Percentiles rank a stretch among this genome's conserved stretches.
Conservation (phyloP, 1,140 invertebrate genomes). For the Achroia grisella region DNA sequence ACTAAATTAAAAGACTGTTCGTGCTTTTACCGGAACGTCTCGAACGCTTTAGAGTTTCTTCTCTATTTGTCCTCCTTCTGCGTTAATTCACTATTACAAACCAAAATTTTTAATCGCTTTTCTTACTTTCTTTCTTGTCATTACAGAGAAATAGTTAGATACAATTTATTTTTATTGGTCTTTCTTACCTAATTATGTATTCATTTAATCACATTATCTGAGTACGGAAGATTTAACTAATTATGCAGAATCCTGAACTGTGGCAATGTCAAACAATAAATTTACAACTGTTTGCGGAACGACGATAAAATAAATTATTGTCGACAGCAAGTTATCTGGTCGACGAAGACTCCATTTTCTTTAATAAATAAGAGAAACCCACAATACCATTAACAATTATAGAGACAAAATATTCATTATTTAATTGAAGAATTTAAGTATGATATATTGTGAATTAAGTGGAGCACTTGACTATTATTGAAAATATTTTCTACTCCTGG, state of each 20-base stretch:
- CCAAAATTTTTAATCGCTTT: constrained; percentile 8
- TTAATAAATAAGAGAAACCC: too few species aligned
- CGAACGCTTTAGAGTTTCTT: constrained; percentile 27
- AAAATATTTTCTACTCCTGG: too few species aligned
- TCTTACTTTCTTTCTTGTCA: constrained; percentile 4
- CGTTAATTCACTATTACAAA: constrained; percentile 27
- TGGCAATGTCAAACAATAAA: constrained; percentile 58
- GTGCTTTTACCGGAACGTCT: constrained; percentile 55
- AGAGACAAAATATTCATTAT: too few species aligned
- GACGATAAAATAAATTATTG: constrained; percentile 38
- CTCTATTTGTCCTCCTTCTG: constrained; percentile 21
- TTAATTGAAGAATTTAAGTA: too few species aligned
- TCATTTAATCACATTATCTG: constrained; percentile 29
- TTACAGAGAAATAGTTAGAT: too few species aligned
- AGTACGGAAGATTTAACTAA: constrained; percentile 44
- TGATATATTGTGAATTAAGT: too few species aligned
- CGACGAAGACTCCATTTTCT: too few species aligned
- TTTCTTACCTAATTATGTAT: too few species aligned
- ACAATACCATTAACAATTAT: too few species aligned
- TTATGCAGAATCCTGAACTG: constrained; percentile 45
- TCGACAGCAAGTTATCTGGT: not conserved
- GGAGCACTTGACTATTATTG: too few species aligned
- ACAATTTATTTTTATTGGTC: too few species aligned
- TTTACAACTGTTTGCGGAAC: constrained; percentile 36
- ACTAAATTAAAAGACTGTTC: constrained; percentile 71